These are phyloP conservation scores for Drosophila nr. medialis DNA, from an alignment of 2,888 invertebrate species.

Conservation along the genomic window DNA sequence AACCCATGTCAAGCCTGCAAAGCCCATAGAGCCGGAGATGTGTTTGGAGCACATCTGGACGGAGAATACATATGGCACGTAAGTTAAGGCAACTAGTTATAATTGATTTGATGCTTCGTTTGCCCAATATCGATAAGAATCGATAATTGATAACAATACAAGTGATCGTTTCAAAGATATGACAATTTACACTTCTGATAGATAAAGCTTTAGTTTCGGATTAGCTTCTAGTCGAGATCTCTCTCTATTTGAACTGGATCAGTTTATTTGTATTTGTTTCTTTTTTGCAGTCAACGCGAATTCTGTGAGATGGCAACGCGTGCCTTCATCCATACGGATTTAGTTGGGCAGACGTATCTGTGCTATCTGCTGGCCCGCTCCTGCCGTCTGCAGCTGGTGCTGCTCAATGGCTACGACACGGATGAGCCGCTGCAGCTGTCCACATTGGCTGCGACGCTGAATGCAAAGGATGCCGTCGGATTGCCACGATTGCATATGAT, in stretches of 20 bases:
- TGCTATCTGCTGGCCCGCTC: constrained; percentile 89
- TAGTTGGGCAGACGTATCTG: constrained; percentile 93
- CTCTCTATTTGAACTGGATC: not conserved
- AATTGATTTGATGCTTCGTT: no score
- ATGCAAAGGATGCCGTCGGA: constrained; percentile 93
- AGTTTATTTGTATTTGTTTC: not conserved
- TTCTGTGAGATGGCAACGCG: constrained; percentile 88
- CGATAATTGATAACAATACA: no score
- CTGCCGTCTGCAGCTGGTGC: constrained; percentile 85
- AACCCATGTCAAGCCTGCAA: constrained; percentile 86
- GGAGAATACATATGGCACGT: constrained; percentile 87
- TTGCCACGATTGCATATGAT: constrained; percentile 92
- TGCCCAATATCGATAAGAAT: no score
- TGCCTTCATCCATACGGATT: constrained; percentile 93
- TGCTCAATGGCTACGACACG: constrained; percentile 87
- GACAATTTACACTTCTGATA: no score
- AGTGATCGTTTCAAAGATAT: no score
- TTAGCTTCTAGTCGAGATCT: not conserved
- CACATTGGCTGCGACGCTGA: constrained; percentile 89
- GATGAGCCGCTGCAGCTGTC: constrained; percentile 90
- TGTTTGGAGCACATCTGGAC: constrained; percentile 97
- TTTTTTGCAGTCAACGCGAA: constrained; percentile 83
- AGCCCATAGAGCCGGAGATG: constrained; percentile 92
- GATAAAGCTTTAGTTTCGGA: no score
- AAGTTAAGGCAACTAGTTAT: constrained; percentile 48